These are phyloP conservation scores for Aphrocallistes beatrix DNA, from an alignment of 37 sponge, comb jelly and placozoan genomes.

Conservation along the genomic window DNA sequence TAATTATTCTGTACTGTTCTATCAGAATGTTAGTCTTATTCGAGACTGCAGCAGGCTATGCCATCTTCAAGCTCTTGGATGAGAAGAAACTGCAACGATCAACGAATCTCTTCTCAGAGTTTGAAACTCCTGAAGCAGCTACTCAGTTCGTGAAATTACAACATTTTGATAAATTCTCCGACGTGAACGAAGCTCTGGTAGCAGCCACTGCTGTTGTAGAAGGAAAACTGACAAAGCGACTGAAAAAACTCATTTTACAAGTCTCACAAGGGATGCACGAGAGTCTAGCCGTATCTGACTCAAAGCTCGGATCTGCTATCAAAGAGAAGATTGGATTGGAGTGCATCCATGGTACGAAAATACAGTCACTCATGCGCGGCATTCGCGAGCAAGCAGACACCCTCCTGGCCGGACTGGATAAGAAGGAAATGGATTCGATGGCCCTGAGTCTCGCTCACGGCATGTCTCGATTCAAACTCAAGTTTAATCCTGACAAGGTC, in stretches of 20 bases:
- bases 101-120: conserved; percentile 66
- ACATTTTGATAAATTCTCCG: conserved; percentile 85
- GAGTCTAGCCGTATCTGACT: conserved; percentile 82
- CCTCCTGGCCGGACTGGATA: conserved; percentile 15
- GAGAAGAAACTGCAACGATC: conserved; percentile 63
- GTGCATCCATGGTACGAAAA: not conserved
- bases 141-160: conserved; percentile 82
- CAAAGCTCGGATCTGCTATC: conserved; percentile 75
- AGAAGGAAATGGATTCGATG: conserved; percentile 29
- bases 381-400: conserved; percentile 21
- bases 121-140: conserved; percentile 79
- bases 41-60: conserved; percentile 87
- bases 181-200: conserved; percentile 86
- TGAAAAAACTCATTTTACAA: conserved; percentile 83
- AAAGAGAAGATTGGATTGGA: conserved; percentile 37
- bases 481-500: conserved; percentile 96
- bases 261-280: conserved; percentile 66
- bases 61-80: conserved; percentile 89
- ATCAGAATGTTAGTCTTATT: conserved; percentile 73
- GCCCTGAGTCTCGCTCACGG: conserved; percentile 30
- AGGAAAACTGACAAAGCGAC: conserved; percentile 83
- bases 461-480: conserved; percentile 86
- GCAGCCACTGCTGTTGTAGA: conserved; percentile 85
- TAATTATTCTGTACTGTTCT: too few species aligned
- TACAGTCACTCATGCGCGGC: not conserved